phyloP scores from a whole-genome alignment of 2,888 invertebrate genomes.

The Drosophila quinaria region DNA sequence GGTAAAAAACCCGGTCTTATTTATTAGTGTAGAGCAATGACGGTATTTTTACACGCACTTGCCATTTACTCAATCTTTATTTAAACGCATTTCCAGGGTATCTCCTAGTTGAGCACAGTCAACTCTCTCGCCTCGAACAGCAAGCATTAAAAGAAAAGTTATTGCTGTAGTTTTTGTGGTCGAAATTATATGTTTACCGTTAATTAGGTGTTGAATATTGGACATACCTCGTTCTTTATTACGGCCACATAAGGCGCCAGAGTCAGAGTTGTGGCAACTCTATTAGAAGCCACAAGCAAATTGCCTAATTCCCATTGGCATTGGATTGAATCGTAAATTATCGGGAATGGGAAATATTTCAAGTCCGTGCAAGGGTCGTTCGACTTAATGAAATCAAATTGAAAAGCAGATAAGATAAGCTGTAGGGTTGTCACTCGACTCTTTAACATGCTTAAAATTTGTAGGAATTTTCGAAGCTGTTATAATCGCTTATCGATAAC shows the following conservation, averaged over 20 bases:
- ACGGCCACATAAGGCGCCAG: constrained; percentile 18
- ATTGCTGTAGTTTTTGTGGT: constrained; percentile 21
- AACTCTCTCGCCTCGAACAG: not conserved
- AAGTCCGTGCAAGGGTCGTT: not conserved
- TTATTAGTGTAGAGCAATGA: no score
- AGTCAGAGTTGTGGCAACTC: constrained; percentile 18
- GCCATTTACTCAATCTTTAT: no score
- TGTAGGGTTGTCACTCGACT: not conserved
- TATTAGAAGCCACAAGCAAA: constrained; percentile 25
- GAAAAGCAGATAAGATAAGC: not conserved
- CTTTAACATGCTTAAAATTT: not conserved
- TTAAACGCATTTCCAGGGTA: not conserved
- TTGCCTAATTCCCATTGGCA: constrained; percentile 12
- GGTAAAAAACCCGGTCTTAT: no score
- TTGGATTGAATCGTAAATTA: constrained; percentile 19
- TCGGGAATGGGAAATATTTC: constrained; percentile 4
- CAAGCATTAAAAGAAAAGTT: constrained; percentile 28
- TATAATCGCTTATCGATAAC: not conserved
- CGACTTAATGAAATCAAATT: not conserved
- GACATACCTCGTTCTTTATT: constrained; percentile 23
- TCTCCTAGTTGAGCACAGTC: not conserved
- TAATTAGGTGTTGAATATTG: constrained; percentile 52
- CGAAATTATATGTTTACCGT: constrained; percentile 54
- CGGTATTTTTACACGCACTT: no score
- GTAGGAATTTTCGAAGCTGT: not conserved